Evolutionary conservation across 1,140 invertebrate genomes (phyloP).

Genomic region (Ceratosolen fusciceps): DNA sequence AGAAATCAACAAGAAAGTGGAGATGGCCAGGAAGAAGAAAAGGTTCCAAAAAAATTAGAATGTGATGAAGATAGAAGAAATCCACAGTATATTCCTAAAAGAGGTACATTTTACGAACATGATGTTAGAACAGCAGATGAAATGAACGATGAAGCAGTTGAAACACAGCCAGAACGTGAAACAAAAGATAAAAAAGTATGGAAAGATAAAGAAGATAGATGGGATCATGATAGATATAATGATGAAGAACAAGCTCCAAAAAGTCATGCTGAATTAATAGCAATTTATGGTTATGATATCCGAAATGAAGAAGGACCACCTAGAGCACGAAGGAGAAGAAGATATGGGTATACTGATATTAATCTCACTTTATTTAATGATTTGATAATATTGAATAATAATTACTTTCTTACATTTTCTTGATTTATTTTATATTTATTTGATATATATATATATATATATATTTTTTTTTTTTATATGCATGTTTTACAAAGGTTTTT

Average conservation of each 20-base stretch:
- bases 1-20: conserved; percentile 72
- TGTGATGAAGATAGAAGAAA: conserved; percentile 96
- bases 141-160: conserved; percentile 60
- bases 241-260: conserved; percentile 89
- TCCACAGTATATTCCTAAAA: conserved; percentile 96
- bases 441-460: conserved; percentile 18
- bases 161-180: conserved; percentile 66
- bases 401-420: no score
- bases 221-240: conserved; percentile 92
- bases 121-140: conserved; percentile 89
- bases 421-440: background rate
- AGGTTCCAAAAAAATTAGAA: conserved; percentile 80
- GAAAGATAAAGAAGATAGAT: conserved; percentile 80
- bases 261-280: conserved; percentile 86
- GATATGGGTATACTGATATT: conserved; percentile 80
- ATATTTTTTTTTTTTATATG: background rate
- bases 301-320: conserved; percentile 92
- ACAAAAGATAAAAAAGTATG: conserved; percentile 74
- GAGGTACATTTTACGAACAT: conserved; percentile 96
- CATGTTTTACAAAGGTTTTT: no score
- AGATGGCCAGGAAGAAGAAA: conserved; percentile 76
- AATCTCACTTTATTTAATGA: background rate
- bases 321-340: conserved; percentile 83
- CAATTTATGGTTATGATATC: conserved; percentile 95
- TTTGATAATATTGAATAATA: no score